A percentile compares a stretch with the other conserved stretches of the same genome.
phyloP scores from a whole-genome alignment of 2,888 invertebrate genomes.

The Catocala fraxini region DNA sequence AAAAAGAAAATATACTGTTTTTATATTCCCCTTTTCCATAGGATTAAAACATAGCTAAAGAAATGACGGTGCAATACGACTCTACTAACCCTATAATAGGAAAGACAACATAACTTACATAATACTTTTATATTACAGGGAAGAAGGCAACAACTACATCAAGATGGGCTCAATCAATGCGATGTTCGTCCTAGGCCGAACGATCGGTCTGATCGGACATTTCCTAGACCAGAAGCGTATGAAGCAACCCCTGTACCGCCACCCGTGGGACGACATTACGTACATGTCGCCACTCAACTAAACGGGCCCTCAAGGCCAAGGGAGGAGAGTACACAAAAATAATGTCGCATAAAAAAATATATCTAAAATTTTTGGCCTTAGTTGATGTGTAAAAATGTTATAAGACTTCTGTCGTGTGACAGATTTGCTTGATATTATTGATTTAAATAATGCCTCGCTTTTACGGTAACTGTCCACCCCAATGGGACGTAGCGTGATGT shows the following conservation, averaged over 20 bases:
- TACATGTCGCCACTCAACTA: conserved; percentile 83
- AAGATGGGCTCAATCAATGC: conserved; percentile 99
- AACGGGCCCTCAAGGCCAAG: conserved; percentile 14
- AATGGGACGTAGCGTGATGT: too few relatives aligned
- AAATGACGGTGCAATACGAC: too few relatives aligned
- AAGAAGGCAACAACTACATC: conserved; percentile 99
- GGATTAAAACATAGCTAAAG: too few relatives aligned
- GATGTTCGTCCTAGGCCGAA: conserved; percentile 98
- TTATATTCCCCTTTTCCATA: too few relatives aligned
- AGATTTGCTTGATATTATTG: too few relatives aligned
- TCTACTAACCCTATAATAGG: too few relatives aligned
- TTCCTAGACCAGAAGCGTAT: conserved; percentile 99
- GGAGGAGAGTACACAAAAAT: conserved; percentile 2
- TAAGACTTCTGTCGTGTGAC: too few relatives aligned
- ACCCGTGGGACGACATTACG: conserved; percentile 99
- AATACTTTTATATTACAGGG: conserved; percentile 81
- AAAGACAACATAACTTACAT: too few relatives aligned
- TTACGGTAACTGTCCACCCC: too few relatives aligned
- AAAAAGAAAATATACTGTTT: too few relatives aligned
- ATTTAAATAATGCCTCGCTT: neutral
- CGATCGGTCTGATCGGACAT: conserved; percentile 99
- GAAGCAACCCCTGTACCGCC: conserved; percentile 99
- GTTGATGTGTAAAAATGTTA: too few relatives aligned
- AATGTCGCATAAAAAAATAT: neutral
- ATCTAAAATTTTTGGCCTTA: neutral